phyloP scores from a whole-genome alignment of 2,113 vertebrate species.

The Potamarius usumacintae region DNA sequence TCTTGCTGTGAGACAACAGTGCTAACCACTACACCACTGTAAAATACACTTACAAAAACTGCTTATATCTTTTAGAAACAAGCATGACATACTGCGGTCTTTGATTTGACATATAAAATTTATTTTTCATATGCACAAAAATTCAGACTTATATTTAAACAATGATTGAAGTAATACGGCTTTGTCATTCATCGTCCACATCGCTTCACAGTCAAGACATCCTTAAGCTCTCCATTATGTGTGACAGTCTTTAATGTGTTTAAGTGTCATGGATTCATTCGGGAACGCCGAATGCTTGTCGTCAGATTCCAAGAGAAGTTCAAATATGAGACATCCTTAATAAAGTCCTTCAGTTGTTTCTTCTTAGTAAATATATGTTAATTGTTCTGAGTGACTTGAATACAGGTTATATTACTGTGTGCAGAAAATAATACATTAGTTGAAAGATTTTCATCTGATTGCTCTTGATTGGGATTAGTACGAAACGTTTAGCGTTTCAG shows the following conservation, averaged over 20 bases:
- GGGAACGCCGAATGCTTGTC: not conserved
- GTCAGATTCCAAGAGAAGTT: not conserved
- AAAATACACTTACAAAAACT: not conserved
- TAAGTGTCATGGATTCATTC: conserved; percentile 48
- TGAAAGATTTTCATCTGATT: not conserved
- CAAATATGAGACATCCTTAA: not conserved
- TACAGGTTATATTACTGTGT: not conserved
- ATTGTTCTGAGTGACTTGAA: not conserved
- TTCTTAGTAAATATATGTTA: not conserved
- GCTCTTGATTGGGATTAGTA: not conserved
- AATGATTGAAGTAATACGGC: conserved; percentile 72
- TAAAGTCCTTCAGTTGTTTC: not conserved
- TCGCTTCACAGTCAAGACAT: conserved; percentile 57
- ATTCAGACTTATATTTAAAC: conserved; percentile 68
- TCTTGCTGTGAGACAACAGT: no score
- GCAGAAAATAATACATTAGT: not conserved
- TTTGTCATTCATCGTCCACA: conserved; percentile 57
- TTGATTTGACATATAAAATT: conserved; percentile 71
- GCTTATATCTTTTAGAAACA: conserved; percentile 35
- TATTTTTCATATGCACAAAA: conserved; percentile 75
- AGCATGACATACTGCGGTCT: conserved; percentile 34
- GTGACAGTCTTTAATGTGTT: not conserved
- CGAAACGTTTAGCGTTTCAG: not conserved
- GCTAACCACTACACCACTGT: no score
- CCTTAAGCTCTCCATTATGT: conserved; percentile 42